Evolutionary conservation across 2,888 invertebrate species (phyloP), one percentile per base, ranked within the genome.

Genomic region (Tipula vernalis): DNA sequence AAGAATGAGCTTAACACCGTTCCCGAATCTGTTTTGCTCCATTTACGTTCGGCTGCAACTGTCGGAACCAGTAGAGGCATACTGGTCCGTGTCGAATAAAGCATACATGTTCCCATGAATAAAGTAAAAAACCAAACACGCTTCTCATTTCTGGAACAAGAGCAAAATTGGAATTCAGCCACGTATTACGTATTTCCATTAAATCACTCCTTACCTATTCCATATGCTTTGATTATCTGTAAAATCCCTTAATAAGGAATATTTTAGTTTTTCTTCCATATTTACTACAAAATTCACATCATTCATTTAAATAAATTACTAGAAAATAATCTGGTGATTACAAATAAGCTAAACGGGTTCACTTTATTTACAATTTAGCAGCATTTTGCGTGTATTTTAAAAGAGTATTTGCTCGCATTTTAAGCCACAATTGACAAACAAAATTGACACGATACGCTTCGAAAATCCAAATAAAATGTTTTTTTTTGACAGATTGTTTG

Each of bases 1-100:
- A 95, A 95, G 89, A 95, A 95, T 36, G 94, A 94, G 36, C 95
- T 95, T 39, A 95, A 90, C 86, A 95, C 93, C 0, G 94, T 93
- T n/a, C 95, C 95, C 3, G 94, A 93, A 88, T 95, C 94, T 28
- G 94, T 93, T 91, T 95, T 95, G 89, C 93, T 94, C 95, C 95
- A 95, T 87, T 93, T 92, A 89, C 94, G 93, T 89, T 95, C 94
- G 86, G 93, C 92, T 71, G 94, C 93, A 86, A 95, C 93, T 0
- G 94, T 92, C 15, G 94, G 94, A 87, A 94, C 92, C 87, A 94
- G 92, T 86, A 95, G 91, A 12, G 95, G 95, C 91, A 95, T 93
- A 3, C 94, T 93, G 5, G 95, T 94, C 87, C 95, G 92, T 6
- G 94, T 93, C 0, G 94, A 94, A 90, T 95, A 95, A 42, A 95